Percentiles rank a stretch among this genome's conserved stretches.
phyloP scores from a whole-genome alignment of 1,140 invertebrate genomes.

The Oncopeltus fasciatus region DNA sequence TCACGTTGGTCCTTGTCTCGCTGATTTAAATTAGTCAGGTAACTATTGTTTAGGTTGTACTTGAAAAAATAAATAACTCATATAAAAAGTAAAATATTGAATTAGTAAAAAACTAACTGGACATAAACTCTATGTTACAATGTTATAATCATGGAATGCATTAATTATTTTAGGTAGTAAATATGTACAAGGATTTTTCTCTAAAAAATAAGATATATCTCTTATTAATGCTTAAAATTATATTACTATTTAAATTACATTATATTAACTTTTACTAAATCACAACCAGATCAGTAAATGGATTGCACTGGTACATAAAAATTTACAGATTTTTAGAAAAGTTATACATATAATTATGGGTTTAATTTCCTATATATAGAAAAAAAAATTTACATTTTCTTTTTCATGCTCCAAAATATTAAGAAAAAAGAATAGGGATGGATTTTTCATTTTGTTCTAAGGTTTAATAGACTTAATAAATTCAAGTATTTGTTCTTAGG shows the following conservation, averaged over 20 bases:
- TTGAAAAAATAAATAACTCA: constrained; percentile 8
- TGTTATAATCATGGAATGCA: background rate
- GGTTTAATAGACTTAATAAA: too few species aligned
- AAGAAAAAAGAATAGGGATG: too few species aligned
- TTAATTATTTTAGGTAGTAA: background rate
- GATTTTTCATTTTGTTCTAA: too few species aligned
- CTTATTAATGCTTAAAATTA: background rate
- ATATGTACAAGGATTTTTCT: background rate
- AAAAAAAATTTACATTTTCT: too few species aligned
- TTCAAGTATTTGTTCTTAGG: too few species aligned
- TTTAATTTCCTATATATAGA: too few species aligned
- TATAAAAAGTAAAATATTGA: background rate
- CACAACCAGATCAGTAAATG: background rate
- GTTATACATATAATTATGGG: too few species aligned
- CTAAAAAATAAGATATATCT: background rate
- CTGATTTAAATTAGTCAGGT: constrained; percentile 2
- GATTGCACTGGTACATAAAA: background rate
- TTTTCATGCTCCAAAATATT: too few species aligned
- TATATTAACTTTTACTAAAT: background rate
- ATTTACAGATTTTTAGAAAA: too few species aligned
- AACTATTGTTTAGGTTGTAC: constrained; percentile 11
- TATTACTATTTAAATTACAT: background rate
- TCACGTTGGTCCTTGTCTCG: background rate
- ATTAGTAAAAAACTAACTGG: background rate
- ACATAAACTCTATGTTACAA: background rate